A percentile compares a stretch with the other conserved stretches of the same genome.
Conservation (phyloP, 2,113 vertebrate species). For the Fukomys damarensis region DNA sequence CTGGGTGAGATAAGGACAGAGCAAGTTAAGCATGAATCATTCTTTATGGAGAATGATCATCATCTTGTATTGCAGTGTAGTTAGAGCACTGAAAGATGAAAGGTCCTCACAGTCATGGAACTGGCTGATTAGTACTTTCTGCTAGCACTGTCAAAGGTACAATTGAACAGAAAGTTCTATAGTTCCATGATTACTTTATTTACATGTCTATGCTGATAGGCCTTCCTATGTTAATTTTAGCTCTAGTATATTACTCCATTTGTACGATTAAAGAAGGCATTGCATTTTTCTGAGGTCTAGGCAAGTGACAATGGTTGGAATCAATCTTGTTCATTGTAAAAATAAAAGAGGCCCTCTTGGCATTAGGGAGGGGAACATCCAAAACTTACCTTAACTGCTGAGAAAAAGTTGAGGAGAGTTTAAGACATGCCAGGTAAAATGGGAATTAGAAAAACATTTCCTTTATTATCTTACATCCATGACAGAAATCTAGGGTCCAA, state of each 20-base stretch:
- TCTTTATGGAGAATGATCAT: background rate
- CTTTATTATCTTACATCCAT: background rate
- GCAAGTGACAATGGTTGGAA: background rate
- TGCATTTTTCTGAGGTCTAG: accelerated
- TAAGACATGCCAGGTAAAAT: background rate
- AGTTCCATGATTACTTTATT: background rate
- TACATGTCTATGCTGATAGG: background rate
- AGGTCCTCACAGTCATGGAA: background rate
- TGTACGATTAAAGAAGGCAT: background rate
- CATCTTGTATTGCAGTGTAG: background rate
- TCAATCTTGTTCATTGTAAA: background rate
- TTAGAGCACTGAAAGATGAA: background rate
- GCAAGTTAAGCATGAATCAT: background rate
- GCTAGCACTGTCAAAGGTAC: background rate
- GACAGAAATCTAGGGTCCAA: background rate
- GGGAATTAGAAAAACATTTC: background rate
- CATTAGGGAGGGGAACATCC: background rate
- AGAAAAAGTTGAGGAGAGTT: background rate
- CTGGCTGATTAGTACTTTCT: background rate
- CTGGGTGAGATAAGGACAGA: background rate
- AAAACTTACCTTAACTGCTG: background rate
- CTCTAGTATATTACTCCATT: background rate
- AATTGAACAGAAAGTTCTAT: background rate
- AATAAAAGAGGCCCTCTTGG: background rate
- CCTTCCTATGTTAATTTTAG: background rate